Conservation (phyloP, 2,113 vertebrate genomes). For the Gallinago paraguaiae region DNA sequence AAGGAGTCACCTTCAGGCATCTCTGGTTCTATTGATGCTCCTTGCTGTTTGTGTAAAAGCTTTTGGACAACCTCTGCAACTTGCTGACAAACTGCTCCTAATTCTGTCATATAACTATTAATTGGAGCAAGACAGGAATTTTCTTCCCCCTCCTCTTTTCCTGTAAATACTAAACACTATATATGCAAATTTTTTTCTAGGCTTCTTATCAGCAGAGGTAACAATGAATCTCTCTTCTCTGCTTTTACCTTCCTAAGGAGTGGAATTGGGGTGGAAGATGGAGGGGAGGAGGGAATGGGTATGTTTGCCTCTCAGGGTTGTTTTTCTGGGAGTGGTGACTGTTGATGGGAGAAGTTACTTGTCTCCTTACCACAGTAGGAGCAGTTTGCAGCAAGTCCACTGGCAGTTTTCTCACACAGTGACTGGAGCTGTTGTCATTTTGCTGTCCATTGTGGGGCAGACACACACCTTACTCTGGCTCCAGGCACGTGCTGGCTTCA, state of each 20-base stretch:
- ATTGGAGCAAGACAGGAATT: not conserved
- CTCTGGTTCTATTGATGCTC: not conserved
- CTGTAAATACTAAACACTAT: not conserved
- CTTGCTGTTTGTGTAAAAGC: not conserved
- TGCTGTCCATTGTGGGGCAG: not conserved
- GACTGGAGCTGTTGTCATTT: not conserved
- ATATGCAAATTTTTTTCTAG: not conserved
- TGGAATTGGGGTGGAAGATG: not conserved
- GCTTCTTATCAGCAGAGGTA: not conserved
- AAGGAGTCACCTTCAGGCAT: not conserved
- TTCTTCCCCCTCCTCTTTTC: not conserved
- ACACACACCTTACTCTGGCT: not conserved
- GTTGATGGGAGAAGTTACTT: not conserved
- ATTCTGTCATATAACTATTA: not conserved
- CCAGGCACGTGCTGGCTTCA: not conserved
- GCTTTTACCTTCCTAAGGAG: not conserved
- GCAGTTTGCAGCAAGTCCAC: not conserved
- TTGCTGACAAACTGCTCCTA: not conserved
- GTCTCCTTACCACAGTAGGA: not conserved
- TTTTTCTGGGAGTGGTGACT: not conserved
- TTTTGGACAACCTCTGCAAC: rapidly evolving
- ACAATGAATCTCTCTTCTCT: not conserved
- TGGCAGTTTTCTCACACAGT: not conserved
- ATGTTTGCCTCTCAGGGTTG: rapidly evolving
- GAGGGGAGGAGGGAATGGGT: rapidly evolving